Evolutionary conservation across 2,113 vertebrate genomes (phyloP).

Genomic region (Neodon shergylaensis): DNA sequence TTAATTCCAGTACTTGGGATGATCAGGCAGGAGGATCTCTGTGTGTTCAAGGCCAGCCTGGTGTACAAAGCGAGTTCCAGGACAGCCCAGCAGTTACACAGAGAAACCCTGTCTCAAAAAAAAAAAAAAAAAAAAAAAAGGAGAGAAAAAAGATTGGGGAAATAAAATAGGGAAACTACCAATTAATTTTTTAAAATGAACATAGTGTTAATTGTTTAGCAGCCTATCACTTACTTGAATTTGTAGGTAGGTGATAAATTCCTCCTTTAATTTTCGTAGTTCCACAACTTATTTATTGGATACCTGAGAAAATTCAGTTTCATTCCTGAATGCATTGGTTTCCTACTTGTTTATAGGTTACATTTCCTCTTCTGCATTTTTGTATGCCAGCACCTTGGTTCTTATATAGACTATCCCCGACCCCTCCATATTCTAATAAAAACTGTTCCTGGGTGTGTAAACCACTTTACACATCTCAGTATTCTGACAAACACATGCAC

Average conservation of each 20-base stretch:
- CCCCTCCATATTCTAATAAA: slow-evolving; percentile 43
- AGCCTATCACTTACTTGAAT: not conserved
- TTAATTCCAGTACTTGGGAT: too few species aligned
- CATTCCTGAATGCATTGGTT: not conserved
- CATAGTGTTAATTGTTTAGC: not conserved
- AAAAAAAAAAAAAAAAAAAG: too few species aligned
- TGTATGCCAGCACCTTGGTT: slow-evolving; percentile 39
- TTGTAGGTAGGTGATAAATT: not conserved
- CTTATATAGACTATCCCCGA: not conserved
- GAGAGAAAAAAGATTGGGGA: too few species aligned
- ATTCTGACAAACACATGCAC: slow-evolving; percentile 28
- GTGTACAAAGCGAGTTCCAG: too few species aligned
- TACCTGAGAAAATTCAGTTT: not conserved
- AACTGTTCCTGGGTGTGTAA: slow-evolving; percentile 52
- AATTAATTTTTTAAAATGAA: not conserved
- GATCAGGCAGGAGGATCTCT: too few species aligned
- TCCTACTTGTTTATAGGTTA: slow-evolving; percentile 51
- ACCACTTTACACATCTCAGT: slow-evolving; percentile 39
- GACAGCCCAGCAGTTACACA: too few species aligned
- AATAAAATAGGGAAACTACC: not conserved
- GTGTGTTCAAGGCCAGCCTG: too few species aligned
- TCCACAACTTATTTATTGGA: not conserved
- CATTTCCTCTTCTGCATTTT: slow-evolving; percentile 58
- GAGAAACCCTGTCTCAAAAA: too few species aligned
- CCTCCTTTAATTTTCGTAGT: not conserved